Conservation (phyloP, 1,140 invertebrate species). For the Sycophila sp. region DNA sequence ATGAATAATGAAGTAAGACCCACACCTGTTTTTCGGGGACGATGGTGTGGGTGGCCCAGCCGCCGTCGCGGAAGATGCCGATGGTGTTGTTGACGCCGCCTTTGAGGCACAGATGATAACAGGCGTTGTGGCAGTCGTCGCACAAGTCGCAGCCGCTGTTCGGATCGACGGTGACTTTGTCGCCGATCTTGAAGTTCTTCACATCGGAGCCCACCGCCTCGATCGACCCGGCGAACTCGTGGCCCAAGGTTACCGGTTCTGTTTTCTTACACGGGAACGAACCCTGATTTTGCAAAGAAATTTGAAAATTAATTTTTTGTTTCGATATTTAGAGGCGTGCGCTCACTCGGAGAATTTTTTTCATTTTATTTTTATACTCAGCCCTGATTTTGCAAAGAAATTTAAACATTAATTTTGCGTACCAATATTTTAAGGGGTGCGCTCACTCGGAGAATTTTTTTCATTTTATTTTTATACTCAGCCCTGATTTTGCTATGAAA, state of each 20-base stretch:
- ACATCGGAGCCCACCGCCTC: conserved; percentile 69
- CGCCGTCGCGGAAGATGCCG: conserved; percentile 74
- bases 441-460: too few species aligned
- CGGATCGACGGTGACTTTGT: conserved; percentile 75
- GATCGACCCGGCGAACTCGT: conserved; percentile 77
- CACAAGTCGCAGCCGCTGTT: conserved; percentile 74
- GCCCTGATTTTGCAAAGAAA: conserved; percentile 62
- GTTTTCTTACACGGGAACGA: conserved; percentile 71
- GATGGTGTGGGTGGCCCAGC: conserved; percentile 73
- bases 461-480: too few species aligned
- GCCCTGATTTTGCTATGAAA: conserved; percentile 62
- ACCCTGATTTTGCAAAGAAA: conserved; percentile 62
- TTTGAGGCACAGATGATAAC: conserved; percentile 71
- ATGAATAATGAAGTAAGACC: too few species aligned
- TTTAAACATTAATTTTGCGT: conserved; percentile 12
- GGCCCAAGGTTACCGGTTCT: conserved; percentile 70
- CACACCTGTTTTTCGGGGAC: conserved; percentile 71
- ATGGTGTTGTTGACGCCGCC: conserved; percentile 73
- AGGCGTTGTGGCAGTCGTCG: conserved; percentile 68
- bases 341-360: too few species aligned
- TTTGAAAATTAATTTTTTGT: conserved; percentile 14
- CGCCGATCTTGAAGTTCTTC: conserved; percentile 71
- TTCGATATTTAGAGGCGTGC: too few species aligned
- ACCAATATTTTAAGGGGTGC: too few species aligned
- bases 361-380: too few species aligned